These are phyloP conservation scores for Belonocnema kinseyi DNA, from an alignment of 1,140 invertebrate genomes.

Conservation along the genomic window DNA sequence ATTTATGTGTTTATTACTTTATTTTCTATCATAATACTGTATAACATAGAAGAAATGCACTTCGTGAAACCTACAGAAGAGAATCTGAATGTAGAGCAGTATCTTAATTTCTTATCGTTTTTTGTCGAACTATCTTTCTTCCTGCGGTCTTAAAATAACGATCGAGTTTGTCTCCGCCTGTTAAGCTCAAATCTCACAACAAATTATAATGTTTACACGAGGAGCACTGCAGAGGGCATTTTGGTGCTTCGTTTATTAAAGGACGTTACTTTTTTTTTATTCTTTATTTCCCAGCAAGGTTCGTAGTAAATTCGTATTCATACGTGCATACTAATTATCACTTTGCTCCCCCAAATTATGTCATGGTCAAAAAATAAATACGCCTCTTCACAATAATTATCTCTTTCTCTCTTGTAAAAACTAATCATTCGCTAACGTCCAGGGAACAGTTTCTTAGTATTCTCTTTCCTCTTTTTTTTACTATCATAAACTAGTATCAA, in stretches of 20 bases:
- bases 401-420: constrained; percentile 66
- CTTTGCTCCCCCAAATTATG: constrained; percentile 63
- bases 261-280: constrained; percentile 53
- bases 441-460: constrained; percentile 60
- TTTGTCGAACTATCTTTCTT: constrained; percentile 61
- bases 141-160: constrained; percentile 63
- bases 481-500: constrained; percentile 72
- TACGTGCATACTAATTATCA: constrained; percentile 63
- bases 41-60: constrained; percentile 93
- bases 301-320: constrained; percentile 60
- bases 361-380: constrained; percentile 73
- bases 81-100: constrained; percentile 75
- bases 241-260: constrained; percentile 56
- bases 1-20: constrained; percentile 70
- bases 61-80: constrained; percentile 91
- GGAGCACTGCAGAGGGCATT: constrained; percentile 62
- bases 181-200: constrained; percentile 56
- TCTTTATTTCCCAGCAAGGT: constrained; percentile 51
- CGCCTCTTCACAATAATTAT: constrained; percentile 62
- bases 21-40: constrained; percentile 87
- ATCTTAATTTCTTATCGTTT: constrained; percentile 57
- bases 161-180: constrained; percentile 61
- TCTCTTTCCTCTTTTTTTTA: constrained; percentile 49
- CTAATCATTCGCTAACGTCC: constrained; percentile 65
- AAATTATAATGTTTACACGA: constrained; percentile 58